These are phyloP conservation scores for Lasioglossum lativentre DNA, from an alignment of 2,888 invertebrate genomes.

Conservation along the genomic window DNA sequence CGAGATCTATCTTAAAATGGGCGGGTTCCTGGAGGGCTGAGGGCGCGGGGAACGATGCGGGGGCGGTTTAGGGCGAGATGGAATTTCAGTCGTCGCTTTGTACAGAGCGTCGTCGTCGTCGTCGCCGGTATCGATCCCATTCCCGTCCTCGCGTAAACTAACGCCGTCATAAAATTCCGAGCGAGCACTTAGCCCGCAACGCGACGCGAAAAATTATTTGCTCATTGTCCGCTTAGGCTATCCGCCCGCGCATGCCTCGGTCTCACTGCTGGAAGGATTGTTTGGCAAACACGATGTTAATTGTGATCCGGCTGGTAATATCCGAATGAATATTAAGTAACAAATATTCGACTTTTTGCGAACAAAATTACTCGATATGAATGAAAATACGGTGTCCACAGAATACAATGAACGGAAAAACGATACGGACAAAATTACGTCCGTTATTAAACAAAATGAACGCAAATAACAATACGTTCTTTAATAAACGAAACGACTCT, in stretches of 20 bases:
- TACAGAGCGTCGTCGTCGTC: conserved; percentile 27
- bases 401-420: too few species aligned
- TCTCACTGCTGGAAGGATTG: not conserved
- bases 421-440: too few species aligned
- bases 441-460: too few species aligned
- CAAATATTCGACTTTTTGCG: not conserved
- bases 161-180: not conserved
- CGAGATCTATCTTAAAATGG: conserved; percentile 30
- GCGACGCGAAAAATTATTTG: conserved; percentile 23
- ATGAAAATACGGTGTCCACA: not conserved
- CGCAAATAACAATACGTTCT: too few species aligned
- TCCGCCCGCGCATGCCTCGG: not conserved
- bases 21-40: not conserved
- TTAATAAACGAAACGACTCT: too few species aligned
- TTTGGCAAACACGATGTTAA: not conserved
- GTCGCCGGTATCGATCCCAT: conserved; percentile 32
- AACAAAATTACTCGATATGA: not conserved
- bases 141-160: conserved; percentile 13
- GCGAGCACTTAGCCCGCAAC: not conserved
- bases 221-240: not conserved
- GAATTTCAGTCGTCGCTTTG: conserved; percentile 28
- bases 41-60: not conserved
- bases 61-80: conserved; percentile 1
- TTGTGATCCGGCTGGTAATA: not conserved
- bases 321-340: not conserved